Conservation (phyloP, 2,113 vertebrate species). For the Hyla sarda region DNA sequence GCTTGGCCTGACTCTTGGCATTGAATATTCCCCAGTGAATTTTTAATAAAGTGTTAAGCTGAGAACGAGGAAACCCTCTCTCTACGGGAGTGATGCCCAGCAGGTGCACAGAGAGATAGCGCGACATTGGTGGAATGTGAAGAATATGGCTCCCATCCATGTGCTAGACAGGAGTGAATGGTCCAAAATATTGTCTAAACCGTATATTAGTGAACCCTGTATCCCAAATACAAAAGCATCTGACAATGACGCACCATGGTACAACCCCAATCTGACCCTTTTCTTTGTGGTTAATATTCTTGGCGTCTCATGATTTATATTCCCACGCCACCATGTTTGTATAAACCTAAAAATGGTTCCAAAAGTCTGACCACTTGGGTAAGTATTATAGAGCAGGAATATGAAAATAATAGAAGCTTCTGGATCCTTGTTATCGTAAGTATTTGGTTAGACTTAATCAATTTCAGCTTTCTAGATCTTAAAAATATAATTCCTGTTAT, state of each 20-base stretch:
- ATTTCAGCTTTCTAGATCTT: too few relatives aligned
- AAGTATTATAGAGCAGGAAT: neutral
- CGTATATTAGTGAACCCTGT: neutral
- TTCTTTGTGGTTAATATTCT: neutral
- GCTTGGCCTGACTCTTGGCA: conserved; percentile 21
- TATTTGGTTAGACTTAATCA: too few relatives aligned
- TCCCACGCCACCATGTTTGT: neutral
- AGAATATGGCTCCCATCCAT: neutral
- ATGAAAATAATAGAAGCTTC: conserved; percentile 6
- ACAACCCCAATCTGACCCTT: neutral
- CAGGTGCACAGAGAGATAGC: conserved; percentile 30
- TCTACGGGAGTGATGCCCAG: conserved; percentile 30
- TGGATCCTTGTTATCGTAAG: neutral
- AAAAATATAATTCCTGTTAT: too few relatives aligned
- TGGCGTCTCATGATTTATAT: neutral
- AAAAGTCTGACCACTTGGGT: neutral
- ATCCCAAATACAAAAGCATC: neutral
- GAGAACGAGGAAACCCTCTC: conserved; percentile 1
- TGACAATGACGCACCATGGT: neutral
- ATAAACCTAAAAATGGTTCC: neutral
- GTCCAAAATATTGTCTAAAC: neutral
- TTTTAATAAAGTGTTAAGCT: conserved; percentile 36
- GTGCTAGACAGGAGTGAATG: neutral
- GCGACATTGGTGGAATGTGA: neutral
- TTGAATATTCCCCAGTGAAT: conserved; percentile 2